Conservation (phyloP, 2,888 invertebrate species). For the Cataglyphis rosenhaueri region DNA sequence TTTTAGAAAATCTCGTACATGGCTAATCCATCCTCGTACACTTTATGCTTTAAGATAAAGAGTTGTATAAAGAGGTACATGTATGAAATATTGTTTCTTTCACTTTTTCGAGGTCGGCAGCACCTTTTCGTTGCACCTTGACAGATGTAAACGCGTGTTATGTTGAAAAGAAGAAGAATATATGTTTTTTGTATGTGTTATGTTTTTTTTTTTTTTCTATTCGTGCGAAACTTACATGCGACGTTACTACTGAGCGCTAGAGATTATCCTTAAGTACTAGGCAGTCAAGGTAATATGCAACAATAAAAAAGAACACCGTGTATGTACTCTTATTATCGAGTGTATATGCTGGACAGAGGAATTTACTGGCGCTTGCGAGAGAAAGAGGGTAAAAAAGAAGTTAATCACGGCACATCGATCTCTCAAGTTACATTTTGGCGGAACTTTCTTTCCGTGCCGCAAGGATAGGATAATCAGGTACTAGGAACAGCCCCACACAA, state of each 20-base stretch:
- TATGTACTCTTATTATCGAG: slow-evolving; percentile 70
- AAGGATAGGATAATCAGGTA: slow-evolving; percentile 82
- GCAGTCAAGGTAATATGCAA: slow-evolving; percentile 74
- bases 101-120: slow-evolving; percentile 43
- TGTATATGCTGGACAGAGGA: slow-evolving; percentile 74
- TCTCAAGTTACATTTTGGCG: slow-evolving; percentile 20
- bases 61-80: slow-evolving; percentile 35
- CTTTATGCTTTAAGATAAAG: slow-evolving; percentile 18
- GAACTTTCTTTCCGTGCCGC: slow-evolving; percentile 66
- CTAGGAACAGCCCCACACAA: slow-evolving; percentile 81
- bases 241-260: slow-evolving; percentile 41
- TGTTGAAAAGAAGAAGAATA: slow-evolving; percentile 39
- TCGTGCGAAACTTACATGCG: slow-evolving; percentile 60
- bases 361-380: slow-evolving; percentile 77
- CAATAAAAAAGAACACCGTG: slow-evolving; percentile 70
- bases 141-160: slow-evolving; percentile 29
- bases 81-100: slow-evolving; percentile 31
- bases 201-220: slow-evolving; percentile 13
- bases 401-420: slow-evolving; percentile 31
- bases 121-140: slow-evolving; percentile 61
- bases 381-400: slow-evolving; percentile 33
- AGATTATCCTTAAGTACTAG: slow-evolving; percentile 70
- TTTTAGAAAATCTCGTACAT: not conserved
- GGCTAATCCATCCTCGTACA: slow-evolving; percentile 7
- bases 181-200: not conserved